Percentiles rank a stretch among this genome's conserved stretches.
These are phyloP conservation scores for Alouatta palliata DNA, from an alignment of 2,113 vertebrate genomes.

Conservation along the genomic window DNA sequence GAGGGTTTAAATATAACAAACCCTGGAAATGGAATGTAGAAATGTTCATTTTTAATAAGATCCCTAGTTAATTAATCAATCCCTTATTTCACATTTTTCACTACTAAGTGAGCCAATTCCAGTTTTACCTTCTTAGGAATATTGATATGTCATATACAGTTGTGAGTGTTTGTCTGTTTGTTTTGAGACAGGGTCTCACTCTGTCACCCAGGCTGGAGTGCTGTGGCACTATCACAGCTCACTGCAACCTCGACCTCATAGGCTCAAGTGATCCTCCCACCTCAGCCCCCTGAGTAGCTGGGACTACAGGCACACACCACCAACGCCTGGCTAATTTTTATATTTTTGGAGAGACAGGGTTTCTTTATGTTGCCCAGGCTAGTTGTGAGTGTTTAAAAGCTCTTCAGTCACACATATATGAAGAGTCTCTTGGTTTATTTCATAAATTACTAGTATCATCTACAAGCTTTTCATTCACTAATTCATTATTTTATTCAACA, in stretches of 20 bases:
- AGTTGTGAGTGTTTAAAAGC: not conserved
- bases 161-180: not conserved
- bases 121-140: not conserved
- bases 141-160: not conserved
- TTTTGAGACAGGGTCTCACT: no score
- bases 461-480: not conserved
- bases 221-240: no score
- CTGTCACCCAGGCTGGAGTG: no score
- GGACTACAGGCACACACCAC: no score
- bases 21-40: not conserved
- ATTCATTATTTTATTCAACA: conserved; percentile 11
- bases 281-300: no score
- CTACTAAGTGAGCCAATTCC: not conserved
- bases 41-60: conserved; percentile 24
- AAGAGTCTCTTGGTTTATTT: conserved; percentile 4
- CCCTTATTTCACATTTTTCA: not conserved
- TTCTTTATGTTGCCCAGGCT: no score
- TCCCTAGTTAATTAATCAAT: not conserved
- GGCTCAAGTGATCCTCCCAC: no score
- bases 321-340: no score
- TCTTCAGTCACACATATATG: not conserved
- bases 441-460: not conserved
- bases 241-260: no score
- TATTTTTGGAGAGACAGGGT: no score
- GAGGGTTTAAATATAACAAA: not conserved